A percentile compares a stretch with the other conserved stretches of the same genome.
These are phyloP conservation scores for Corticium candelabrum DNA, from an alignment of 37 sponge, comb jelly and placozoan species.

Conservation along the genomic window DNA sequence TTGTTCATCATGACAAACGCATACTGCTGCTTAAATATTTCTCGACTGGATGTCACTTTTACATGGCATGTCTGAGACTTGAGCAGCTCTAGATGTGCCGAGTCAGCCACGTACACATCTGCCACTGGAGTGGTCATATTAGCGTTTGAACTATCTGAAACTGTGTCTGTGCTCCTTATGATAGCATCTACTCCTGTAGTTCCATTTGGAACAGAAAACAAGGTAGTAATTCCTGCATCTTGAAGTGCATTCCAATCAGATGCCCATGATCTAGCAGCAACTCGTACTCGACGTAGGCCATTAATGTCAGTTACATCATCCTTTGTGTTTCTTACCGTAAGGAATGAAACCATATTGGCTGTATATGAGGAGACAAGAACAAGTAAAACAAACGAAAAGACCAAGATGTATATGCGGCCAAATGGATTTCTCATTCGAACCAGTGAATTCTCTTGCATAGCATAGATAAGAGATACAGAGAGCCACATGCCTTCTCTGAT, in stretches of 20 bases:
- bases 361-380: not conserved
- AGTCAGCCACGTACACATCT: not conserved
- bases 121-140: not conserved
- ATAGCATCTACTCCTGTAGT: no score
- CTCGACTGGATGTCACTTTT: not conserved
- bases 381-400: not conserved
- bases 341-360: not conserved
- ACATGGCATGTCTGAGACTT: not conserved
- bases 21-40: not conserved
- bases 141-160: not conserved
- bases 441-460: not conserved
- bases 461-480: not conserved
- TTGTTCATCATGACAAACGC: not conserved
- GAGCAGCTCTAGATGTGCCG: not conserved
- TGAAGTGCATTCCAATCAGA: not conserved
- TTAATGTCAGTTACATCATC: no score
- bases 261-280: not conserved
- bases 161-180: no score
- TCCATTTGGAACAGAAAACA: not conserved
- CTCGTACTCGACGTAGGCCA: no score
- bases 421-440: not conserved
- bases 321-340: not conserved
- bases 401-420: not conserved
- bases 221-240: not conserved
- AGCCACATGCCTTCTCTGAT: not conserved